phyloP scores from a whole-genome alignment of 1,140 invertebrate species.

The Bombus waltoni region DNA sequence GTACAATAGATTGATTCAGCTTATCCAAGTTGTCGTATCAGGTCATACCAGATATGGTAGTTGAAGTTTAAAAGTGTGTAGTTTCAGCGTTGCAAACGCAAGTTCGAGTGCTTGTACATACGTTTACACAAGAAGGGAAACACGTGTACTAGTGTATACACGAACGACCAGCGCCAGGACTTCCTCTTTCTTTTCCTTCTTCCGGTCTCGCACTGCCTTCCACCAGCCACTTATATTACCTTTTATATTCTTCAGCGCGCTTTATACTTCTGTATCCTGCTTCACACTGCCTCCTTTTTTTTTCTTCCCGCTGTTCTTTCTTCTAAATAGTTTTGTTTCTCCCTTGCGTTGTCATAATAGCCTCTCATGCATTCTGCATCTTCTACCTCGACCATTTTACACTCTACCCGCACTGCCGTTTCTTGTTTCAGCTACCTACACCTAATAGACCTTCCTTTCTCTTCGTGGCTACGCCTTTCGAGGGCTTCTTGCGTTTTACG shows the following conservation, averaged over 20 bases:
- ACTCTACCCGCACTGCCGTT: not conserved
- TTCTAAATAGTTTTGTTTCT: not conserved
- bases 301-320: not conserved
- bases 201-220: not conserved
- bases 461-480: not conserved
- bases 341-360: not conserved
- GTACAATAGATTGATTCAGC: conserved; percentile 6
- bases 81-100: not conserved
- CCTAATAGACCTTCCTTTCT: not conserved
- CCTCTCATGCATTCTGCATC: not conserved
- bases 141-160: conserved; percentile 54
- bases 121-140: conserved; percentile 62
- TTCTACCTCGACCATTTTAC: not conserved
- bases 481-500: not conserved
- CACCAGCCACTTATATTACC: not conserved
- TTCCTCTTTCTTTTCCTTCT: not conserved
- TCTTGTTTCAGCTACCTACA: conserved; percentile 1
- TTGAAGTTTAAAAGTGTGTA: conserved; percentile 27
- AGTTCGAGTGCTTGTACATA: conserved; percentile 27
- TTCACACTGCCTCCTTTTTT: not conserved
- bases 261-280: conserved; percentile 26
- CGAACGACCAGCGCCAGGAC: not conserved
- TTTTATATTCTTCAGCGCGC: not conserved
- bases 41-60: not conserved
- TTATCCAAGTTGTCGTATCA: conserved; percentile 30